Conservation (phyloP, 2,797 vertebrate genomes). For the Rhinogobio ventralis region DNA sequence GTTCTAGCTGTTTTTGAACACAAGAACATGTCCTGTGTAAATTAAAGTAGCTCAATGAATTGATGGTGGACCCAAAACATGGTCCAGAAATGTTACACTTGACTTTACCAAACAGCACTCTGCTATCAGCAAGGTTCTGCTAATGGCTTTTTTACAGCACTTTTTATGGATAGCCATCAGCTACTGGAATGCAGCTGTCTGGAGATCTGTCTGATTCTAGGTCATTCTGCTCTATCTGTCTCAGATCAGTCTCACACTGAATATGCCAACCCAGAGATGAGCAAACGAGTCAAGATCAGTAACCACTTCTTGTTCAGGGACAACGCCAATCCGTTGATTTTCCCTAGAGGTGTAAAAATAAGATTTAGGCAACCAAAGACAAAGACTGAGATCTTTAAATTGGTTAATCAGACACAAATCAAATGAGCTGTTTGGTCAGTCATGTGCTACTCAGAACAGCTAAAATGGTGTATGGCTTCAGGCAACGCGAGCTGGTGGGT, state of each 20-base stretch:
- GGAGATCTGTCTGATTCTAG: slow-evolving; percentile 40
- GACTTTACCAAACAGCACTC: background rate
- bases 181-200: slow-evolving; percentile 58
- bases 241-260: slow-evolving; percentile 47
- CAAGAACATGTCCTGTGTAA: background rate
- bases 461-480: slow-evolving; percentile 49
- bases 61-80: slow-evolving; percentile 7
- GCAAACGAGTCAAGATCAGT: slow-evolving; percentile 10
- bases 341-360: slow-evolving; percentile 43
- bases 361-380: background rate
- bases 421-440: slow-evolving; percentile 59
- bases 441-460: slow-evolving; percentile 54
- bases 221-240: slow-evolving; percentile 51
- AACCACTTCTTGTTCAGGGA: slow-evolving; percentile 35
- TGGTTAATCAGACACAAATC: slow-evolving; percentile 32
- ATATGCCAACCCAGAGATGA: slow-evolving; percentile 43
- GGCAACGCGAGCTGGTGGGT: slow-evolving; percentile 64
- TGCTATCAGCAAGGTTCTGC: slow-evolving; percentile 25
- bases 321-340: slow-evolving; percentile 53
- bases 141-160: slow-evolving; percentile 54
- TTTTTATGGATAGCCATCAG: slow-evolving; percentile 58
- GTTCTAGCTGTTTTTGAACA: background rate
- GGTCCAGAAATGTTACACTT: slow-evolving; percentile 18
- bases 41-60: background rate
- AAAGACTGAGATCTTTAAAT: slow-evolving; percentile 36